Conservation (phyloP, 2,888 invertebrate genomes). For the Oligia fasciuncula region DNA sequence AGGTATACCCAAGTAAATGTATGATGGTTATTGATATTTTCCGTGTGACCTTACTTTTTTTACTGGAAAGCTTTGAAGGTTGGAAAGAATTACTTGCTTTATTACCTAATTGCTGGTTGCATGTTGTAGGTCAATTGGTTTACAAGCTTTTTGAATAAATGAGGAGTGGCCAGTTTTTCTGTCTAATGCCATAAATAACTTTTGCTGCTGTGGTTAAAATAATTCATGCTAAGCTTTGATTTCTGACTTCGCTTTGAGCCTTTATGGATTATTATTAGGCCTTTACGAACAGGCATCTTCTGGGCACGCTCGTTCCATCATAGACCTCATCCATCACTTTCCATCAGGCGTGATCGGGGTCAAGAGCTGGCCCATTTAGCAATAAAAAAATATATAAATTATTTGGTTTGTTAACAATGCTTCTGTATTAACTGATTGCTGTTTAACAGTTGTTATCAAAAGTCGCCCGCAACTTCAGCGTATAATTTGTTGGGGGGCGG, state of each 20-base stretch:
- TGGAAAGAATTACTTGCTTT: conserved; percentile 36
- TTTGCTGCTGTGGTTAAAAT: conserved; percentile 10
- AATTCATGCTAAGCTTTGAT: conserved; percentile 13
- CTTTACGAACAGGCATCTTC: too few relatives aligned
- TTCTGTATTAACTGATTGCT: too few relatives aligned
- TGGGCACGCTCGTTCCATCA: too few relatives aligned
- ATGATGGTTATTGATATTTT: conserved; percentile 37
- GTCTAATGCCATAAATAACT: conserved; percentile 21
- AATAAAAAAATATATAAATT: too few relatives aligned
- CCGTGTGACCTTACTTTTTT: conserved; percentile 25
- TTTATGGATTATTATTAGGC: neutral
- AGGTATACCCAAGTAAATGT: neutral
- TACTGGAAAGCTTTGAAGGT: conserved; percentile 41
- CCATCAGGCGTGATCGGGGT: too few relatives aligned
- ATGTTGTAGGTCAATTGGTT: conserved; percentile 55
- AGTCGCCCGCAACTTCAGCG: too few relatives aligned
- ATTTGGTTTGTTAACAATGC: too few relatives aligned
- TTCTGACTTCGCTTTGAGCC: neutral
- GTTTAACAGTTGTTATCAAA: too few relatives aligned
- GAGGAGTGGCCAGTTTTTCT: conserved; percentile 31
- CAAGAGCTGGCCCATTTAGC: too few relatives aligned
- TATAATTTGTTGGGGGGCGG: too few relatives aligned
- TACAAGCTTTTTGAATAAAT: conserved; percentile 50
- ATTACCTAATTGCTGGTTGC: conserved; percentile 51
- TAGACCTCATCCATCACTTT: too few relatives aligned